Evolutionary conservation across 2,797 vertebrate genomes (phyloP), one percentile per base, ranked within the genome.

Genomic region (Darevskia mixta): DNA sequence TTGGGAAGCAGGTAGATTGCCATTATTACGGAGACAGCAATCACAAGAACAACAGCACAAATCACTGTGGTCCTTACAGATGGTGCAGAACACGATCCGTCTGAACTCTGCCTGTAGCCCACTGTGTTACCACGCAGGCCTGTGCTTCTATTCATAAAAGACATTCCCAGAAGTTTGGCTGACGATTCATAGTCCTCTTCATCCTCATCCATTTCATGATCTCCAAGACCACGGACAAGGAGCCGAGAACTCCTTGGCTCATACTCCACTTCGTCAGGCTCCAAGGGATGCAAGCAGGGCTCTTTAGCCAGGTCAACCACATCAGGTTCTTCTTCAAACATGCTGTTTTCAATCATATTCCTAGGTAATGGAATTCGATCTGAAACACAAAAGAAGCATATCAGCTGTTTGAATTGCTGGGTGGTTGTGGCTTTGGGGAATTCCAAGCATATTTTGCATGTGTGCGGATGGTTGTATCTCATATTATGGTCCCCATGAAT

Each of bases 341-440:
- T 98, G 95, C 98, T 99, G 97, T 99, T 99, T 97, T 99, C 99
- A 94, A 99, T 99, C 98, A 99, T 99, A 97, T 99, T 99, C 96
- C 98, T 97, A 8, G 99, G 99, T 89, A 99, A 96, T 89, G 96
- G 98, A 90, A 97, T 96, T 92, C 83, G 97, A 91, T 99, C 99
- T 99, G 95, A 93, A 67, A 95, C 80, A 95, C 94, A 87, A 95
- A 89, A 6, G 76, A 86, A 17, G 27, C 8, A 2, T 3, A 4
- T 89, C 38, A 87, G 92, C 11, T 58, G 13, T 55, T 55, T 55
- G 85, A 25, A 8, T 1, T 3, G 38, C 2, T 64, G 58, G n/a
- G 8, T 66, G 55, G 17, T 10, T 76, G 25, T 3, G 58, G 49
- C n/a, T 76, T 76, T 64, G 15, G 8, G 18, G 32, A 17, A 8